Evolutionary conservation across 2,888 invertebrate genomes (phyloP).

Genomic region (Ecdyonurus torrentis): DNA sequence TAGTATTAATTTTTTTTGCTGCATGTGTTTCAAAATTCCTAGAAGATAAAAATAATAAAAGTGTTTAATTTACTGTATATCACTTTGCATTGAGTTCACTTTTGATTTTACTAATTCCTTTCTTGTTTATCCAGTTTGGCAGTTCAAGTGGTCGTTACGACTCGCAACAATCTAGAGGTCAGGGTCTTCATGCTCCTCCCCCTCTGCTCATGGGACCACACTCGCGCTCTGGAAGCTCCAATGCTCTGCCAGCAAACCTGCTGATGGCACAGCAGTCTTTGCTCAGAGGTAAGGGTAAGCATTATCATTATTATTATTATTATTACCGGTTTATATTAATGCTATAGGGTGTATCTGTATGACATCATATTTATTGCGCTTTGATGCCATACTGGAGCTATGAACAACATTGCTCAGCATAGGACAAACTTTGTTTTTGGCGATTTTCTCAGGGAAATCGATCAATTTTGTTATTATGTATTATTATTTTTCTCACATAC

Average conservation of each 20-base stretch:
- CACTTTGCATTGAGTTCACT: background rate
- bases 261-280: constrained; percentile 32
- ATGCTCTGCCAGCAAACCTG: constrained; percentile 29
- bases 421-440: no score
- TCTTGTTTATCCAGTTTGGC: background rate
- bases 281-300: constrained; percentile 26
- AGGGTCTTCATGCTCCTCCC: constrained; percentile 33
- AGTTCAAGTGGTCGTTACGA: background rate
- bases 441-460: no score
- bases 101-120: background rate
- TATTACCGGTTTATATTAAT: no score
- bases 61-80: no score
- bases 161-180: constrained; percentile 21
- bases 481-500: no score
- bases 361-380: no score
- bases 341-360: no score
- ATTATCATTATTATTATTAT: no score
- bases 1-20: background rate
- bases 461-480: no score
- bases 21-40: background rate
- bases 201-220: constrained; percentile 34
- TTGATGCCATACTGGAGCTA: no score
- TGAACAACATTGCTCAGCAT: no score
- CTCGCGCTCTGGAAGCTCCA: constrained; percentile 27
- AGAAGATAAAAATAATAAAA: background rate